phyloP scores from a whole-genome alignment of 2,888 invertebrate species.

The Cosmorhoe ocellata region DNA sequence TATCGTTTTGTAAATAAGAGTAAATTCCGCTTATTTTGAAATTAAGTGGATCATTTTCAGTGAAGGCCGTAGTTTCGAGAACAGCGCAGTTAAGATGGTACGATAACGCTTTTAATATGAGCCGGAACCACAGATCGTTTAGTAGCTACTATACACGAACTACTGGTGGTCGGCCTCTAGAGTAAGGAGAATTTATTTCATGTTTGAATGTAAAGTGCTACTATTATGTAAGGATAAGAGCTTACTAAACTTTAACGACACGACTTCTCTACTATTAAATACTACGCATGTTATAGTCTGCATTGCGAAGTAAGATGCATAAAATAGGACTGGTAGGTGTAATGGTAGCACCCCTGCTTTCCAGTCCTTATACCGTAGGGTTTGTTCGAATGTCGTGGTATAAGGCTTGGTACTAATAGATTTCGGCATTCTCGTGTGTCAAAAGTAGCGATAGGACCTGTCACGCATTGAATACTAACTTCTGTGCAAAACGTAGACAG shows the following conservation, averaged over 20 bases:
- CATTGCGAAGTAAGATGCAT: no score
- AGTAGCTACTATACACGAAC: conserved; percentile 11
- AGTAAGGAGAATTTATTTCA: conserved; percentile 19
- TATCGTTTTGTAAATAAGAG: conserved; percentile 43
- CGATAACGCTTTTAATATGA: conserved; percentile 80
- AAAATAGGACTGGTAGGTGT: no score
- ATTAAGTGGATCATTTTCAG: conserved; percentile 74
- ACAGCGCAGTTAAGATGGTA: conserved; percentile 76
- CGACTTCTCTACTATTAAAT: conserved; percentile 4
- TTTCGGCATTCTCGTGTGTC: no score
- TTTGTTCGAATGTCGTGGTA: no score
- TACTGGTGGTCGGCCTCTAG: conserved; percentile 8
- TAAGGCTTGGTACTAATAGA: no score
- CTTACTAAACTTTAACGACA: conserved; percentile 13
- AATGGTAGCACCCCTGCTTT: no score
- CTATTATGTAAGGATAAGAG: conserved; percentile 10
- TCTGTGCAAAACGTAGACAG: no score
- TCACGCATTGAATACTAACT: no score
- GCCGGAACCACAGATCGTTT: conserved; percentile 62
- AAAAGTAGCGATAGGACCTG: no score
- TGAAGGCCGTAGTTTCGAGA: conserved; percentile 74
- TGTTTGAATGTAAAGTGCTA: conserved; percentile 16
- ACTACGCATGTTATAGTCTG: background rate
- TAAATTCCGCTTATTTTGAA: conserved; percentile 48
- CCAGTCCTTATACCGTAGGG: no score